Evolutionary conservation across 2,888 invertebrate genomes (phyloP), one percentile per base, ranked within the genome.

Genomic region (Lysandra coridon): DNA sequence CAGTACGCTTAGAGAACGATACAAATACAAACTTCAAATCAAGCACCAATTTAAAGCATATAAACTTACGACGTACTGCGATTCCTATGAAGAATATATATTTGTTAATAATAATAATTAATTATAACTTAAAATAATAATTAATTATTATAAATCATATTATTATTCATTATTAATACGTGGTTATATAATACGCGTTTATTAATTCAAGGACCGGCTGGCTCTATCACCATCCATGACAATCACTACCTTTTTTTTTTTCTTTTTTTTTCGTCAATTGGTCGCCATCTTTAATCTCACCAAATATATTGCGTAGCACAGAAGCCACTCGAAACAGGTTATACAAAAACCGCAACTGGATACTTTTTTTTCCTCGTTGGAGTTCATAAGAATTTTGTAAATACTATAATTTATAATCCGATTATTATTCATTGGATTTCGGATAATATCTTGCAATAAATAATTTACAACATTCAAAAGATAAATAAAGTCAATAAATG

Each of bases 271-370:
- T 23, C 73, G 23, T 5, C n/a, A 44, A 12, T 14, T 75, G 4
- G n/a, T 6, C 62, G 62, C 60, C 62, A 62, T 62, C 78, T 77
- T 80, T 80, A 83, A 84, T 84, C 80, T 83, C 82, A 81, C 83
- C 82, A 84, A 82, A 82, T 83, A 85, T 84, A 83, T 82, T 85
- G 89, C 90, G 89, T 90, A 89, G 83, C 87, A 80, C 88, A 84
- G 90, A 85, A 89, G 89, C 88, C 83, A 85, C 84, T 78, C 75
- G 80, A 80, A 83, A 83, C 81, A 76, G 79, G 81, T 79, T 79
- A 75, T 81, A 78, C 74, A 23, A 74, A 80, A 73, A 60, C 73
- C 10, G 40, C 74, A n/a, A 40, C 37, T 40, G 17, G 5, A 37
- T 40, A 37, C n/a, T 74, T 74, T 49, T 75, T 44, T 75, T 49